A percentile compares a stretch with the other conserved stretches of the same genome.
phyloP scores from a whole-genome alignment of 1,140 invertebrate species.

The Mylabris phalerata region DNA sequence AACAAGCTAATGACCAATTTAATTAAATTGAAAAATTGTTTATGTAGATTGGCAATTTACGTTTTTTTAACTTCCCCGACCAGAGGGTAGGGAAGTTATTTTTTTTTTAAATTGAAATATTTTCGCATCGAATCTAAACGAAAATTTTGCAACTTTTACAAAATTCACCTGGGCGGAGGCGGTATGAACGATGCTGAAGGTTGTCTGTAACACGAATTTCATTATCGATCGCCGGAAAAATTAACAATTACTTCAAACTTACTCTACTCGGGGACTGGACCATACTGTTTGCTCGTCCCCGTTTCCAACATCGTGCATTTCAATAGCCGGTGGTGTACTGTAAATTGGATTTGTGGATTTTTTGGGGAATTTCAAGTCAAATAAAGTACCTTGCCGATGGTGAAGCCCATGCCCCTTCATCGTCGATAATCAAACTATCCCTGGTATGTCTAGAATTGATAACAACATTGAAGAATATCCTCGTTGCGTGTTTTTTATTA shows the following conservation, averaged over 20 bases:
- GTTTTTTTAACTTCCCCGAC: too few relatives aligned
- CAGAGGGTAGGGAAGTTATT: too few relatives aligned
- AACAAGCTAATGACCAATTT: too few relatives aligned
- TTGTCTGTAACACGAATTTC: neutral
- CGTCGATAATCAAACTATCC: constrained; percentile 12
- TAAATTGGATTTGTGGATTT: neutral
- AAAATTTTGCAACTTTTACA: neutral
- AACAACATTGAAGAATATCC: too few relatives aligned
- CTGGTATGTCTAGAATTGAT: constrained; percentile 2
- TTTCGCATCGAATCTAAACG: too few relatives aligned
- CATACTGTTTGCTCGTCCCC: neutral
- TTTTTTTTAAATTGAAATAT: too few relatives aligned
- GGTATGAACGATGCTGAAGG: constrained; percentile 1
- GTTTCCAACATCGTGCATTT: neutral
- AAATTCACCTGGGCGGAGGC: constrained; percentile 4
- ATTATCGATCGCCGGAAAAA: neutral
- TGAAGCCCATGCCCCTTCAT: constrained; percentile 15
- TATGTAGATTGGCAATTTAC: too few relatives aligned
- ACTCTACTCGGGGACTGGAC: neutral
- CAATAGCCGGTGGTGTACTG: constrained; percentile 1
- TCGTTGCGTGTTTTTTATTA: too few relatives aligned
- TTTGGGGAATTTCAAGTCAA: too few relatives aligned
- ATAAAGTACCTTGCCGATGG: constrained; percentile 4
- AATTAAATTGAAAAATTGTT: too few relatives aligned
- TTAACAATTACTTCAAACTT: constrained; percentile 1